Evolutionary conservation across 2,113 vertebrate genomes (phyloP).

Genomic region (Channa maculata): DNA sequence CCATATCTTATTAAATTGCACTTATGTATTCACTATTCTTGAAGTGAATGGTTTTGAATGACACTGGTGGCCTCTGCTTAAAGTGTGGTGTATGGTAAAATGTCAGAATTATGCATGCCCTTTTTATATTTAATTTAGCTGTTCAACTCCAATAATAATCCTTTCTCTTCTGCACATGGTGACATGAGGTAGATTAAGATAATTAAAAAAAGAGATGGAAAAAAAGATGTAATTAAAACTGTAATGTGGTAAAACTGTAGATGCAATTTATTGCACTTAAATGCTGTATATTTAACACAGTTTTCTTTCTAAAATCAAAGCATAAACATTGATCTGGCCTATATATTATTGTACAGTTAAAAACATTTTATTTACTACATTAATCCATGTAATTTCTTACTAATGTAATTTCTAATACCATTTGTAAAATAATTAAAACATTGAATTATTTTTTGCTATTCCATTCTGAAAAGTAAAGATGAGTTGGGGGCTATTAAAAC

Average conservation of each 20-base stretch:
- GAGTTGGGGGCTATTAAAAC: constrained; percentile 35
- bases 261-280: constrained; percentile 7
- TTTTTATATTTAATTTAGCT: constrained; percentile 9
- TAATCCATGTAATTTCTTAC: constrained; percentile 9
- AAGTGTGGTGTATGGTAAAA: constrained; percentile 5
- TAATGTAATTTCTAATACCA: background rate
- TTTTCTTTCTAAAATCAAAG: constrained; percentile 23
- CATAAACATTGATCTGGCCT: background rate
- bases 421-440: constrained; percentile 22
- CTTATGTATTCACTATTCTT: background rate
- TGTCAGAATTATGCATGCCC: constrained; percentile 7
- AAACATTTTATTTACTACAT: background rate
- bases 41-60: background rate
- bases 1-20: constrained; percentile 37
- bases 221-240: background rate
- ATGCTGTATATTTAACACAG: background rate
- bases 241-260: constrained; percentile 8
- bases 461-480: constrained; percentile 33
- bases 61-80: constrained; percentile 31
- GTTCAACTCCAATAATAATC: background rate
- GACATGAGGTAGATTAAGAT: constrained; percentile 20
- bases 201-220: no score
- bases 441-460: constrained; percentile 15
- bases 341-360: constrained; percentile 1
- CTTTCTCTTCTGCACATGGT: constrained; percentile 17